Evolutionary conservation across 2,113 vertebrate genomes (phyloP), one percentile per base, ranked within the genome.

Genomic region (Trogon melanurus): DNA sequence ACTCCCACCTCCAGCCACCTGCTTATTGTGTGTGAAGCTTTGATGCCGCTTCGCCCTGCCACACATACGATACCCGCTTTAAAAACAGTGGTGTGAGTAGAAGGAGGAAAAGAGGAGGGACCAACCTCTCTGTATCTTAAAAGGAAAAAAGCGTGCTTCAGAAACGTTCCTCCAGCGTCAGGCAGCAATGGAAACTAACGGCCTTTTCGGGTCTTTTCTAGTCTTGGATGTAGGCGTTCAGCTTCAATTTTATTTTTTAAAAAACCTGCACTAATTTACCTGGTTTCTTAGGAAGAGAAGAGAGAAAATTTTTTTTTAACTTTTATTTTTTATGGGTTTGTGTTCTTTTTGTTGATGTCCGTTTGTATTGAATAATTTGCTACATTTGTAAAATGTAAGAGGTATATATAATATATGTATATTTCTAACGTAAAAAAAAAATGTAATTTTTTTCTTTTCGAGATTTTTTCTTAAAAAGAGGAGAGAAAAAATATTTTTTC

Each of bases 321-420:
- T 98, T 98, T 98, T 98, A 96, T 98, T 98, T 98, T 98, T 97
- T 98, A 98, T 98, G 97, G 95, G 95, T 98, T 98, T 97, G 95
- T 97, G 97, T 96, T 96, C 96, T 96, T 98, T 98, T 97, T 93
- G 98, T 98, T 98, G 98, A 97, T 97, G 98, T 98, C 97, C 0
- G 95, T 98, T 98, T 98, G 97, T 98, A 98, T 98, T 92, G 97
- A 97, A 98, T 98, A 97, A 98, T 98, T 98, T 98, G 98, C 98
- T 98, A 98, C 98, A 97, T 98, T 98, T 98, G 98, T 98, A 98
- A 98, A 98, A 98, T 98, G 98, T 98, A 98, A 98, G 98, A 98
- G 97, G 98, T 98, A 98, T 98, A 98, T 98, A 98, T 98, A 98
- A 98, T 98, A 98, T 98, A 98, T 98, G 98, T 98, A 98, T 98